Base-by-base conservation (phyloP, 2,888 invertebrate genomes). In the Trimorus sp. region DNA sequence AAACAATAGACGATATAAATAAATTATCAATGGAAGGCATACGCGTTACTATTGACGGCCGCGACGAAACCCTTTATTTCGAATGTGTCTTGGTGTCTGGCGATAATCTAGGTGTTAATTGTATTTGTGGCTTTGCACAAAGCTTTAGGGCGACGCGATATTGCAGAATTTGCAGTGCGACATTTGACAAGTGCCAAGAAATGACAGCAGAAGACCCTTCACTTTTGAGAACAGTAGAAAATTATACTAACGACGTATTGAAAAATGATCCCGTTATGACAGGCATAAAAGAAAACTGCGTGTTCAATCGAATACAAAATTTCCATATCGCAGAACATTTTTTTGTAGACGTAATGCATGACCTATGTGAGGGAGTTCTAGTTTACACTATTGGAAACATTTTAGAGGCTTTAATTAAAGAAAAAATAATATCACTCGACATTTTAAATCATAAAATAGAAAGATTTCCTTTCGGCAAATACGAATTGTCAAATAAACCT, bases 31-130 rank as follows among this genome's bases (percentile, higher is more conserved):
- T 37, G 49, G 65, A 69, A 1, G 73, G 77, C 58, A 65, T 82
- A 69, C 14, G n/a, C 9, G 40, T 84, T 0, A n/a, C 12, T 14
- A 45, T 77, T 42, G 59, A 70, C 60, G 73, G 75, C 40, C 11
- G 9, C 6, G 15, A 40, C 2, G 0, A 26, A 36, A 65, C 14
- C 37, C 51, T 78, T 12, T 84, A 78, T 59, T 83, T 85, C 71
- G 48, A 77, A 15, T 82, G 82, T 53, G 68, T 82, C 37, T n/a
- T 73, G 14, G 68, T 82, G 51, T 54, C 74, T 53, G 83, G 84
- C 3, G 83, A 84, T 40, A 83, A 85, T 74, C 42, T 82, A 14
- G 84, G 74, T 9, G 26, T 56, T 37, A 56, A 68, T 45, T n/a
- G 45, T 45, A 68, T 56, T 36, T 68, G 56, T 11, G 68, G 56